Conservation (phyloP, 2,797 vertebrate species). For the Sitta carolinensis region DNA sequence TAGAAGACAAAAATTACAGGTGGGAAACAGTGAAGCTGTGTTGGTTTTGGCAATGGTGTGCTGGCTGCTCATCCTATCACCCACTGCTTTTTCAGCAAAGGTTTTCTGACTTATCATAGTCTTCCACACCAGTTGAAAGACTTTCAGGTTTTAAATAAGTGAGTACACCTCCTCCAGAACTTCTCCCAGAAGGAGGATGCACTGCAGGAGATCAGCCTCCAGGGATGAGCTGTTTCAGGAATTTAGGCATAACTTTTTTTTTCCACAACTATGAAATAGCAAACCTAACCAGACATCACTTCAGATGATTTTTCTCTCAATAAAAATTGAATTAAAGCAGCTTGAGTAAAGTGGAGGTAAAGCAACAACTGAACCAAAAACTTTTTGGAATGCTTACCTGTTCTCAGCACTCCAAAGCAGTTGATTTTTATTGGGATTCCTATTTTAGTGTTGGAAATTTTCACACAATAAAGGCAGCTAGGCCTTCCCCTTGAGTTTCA, state of each 20-base stretch:
- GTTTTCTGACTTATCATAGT: neutral
- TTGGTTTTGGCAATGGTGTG: neutral
- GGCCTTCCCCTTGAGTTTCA: neutral
- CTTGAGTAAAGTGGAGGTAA: neutral
- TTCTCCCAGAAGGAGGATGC: neutral
- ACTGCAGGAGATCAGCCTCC: neutral
- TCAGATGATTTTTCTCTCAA: neutral
- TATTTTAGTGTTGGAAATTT: neutral
- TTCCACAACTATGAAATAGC: accelerated
- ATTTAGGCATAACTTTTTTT: neutral
- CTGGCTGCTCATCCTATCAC: neutral
- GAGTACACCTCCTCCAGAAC: neutral
- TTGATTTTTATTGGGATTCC: neutral
- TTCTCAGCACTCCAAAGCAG: neutral
- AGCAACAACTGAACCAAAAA: neutral
- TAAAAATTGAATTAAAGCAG: neutral
- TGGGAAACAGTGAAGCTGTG: neutral
- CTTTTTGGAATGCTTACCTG: neutral
- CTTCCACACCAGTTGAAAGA: neutral
- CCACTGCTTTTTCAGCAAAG: neutral
- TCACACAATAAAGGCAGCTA: neutral
- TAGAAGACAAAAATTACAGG: neutral
- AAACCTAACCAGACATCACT: neutral
- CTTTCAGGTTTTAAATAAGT: neutral
- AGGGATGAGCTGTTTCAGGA: neutral